phyloP scores from a whole-genome alignment of 2,888 invertebrate species.

The Scaptomyza polygonia region DNA sequence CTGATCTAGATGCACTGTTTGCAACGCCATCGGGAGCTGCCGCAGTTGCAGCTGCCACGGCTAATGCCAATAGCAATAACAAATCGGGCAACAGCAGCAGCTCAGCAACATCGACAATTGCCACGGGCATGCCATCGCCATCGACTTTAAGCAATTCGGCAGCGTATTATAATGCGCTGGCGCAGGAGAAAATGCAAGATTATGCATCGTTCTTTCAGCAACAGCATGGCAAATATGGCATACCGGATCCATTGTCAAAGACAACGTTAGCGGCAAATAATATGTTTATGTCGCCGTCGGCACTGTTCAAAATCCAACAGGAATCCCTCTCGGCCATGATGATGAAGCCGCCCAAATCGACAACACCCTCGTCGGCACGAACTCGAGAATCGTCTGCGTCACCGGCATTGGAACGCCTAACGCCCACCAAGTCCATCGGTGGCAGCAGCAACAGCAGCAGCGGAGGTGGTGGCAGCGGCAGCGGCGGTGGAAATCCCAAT shows the following conservation, averaged over 20 bases:
- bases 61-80: constrained; percentile 12
- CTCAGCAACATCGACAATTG: constrained; percentile 31
- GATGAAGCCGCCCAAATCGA: constrained; percentile 85
- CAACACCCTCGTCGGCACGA: constrained; percentile 81
- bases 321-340: constrained; percentile 85
- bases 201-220: constrained; percentile 85
- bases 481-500: constrained; percentile 65
- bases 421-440: constrained; percentile 81
- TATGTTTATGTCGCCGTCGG: constrained; percentile 90
- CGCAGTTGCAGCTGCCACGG: constrained; percentile 45
- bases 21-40: constrained; percentile 78
- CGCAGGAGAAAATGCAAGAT: constrained; percentile 85
- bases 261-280: constrained; percentile 91
- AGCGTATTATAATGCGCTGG: constrained; percentile 82
- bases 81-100: constrained; percentile 56
- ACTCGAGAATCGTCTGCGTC: constrained; percentile 84
- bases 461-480: constrained; percentile 41
- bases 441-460: constrained; percentile 38
- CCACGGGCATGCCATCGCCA: constrained; percentile 57
- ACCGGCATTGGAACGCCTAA: constrained; percentile 82
- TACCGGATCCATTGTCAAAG: constrained; percentile 91
- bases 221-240: constrained; percentile 83
- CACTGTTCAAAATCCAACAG: constrained; percentile 88
- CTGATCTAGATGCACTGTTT: constrained; percentile 82
- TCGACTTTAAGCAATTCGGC: constrained; percentile 79